Percentiles rank a stretch among this genome's conserved stretches.
Conservation (phyloP, 2,888 invertebrate species). For the Desoria tigrina region DNA sequence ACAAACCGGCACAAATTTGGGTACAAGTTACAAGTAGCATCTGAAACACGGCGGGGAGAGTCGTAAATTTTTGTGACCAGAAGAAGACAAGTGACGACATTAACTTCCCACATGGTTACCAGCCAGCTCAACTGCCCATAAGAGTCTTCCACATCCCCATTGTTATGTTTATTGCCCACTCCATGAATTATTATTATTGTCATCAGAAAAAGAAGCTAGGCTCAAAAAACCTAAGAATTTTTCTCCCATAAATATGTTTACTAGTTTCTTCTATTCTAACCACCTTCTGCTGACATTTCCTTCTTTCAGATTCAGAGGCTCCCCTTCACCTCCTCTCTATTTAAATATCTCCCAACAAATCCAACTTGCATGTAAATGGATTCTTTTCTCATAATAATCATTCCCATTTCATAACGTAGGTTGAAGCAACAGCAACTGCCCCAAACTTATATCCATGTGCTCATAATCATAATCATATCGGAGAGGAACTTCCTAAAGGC, state of each 20-base stretch:
- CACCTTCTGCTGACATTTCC: too few species aligned
- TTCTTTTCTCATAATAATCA: too few species aligned
- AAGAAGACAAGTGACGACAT: conserved; percentile 53
- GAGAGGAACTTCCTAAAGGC: too few species aligned
- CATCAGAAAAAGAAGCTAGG: conserved; percentile 38
- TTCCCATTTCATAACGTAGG: too few species aligned
- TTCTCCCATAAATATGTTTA: conserved; percentile 30
- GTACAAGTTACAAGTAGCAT: conserved; percentile 37
- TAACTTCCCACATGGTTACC: conserved; percentile 49
- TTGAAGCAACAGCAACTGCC: too few species aligned
- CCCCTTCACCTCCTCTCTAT: too few species aligned
- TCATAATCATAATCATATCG: too few species aligned
- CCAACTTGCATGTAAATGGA: too few species aligned
- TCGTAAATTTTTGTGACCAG: conserved; percentile 52
- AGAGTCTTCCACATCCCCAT: conserved; percentile 31
- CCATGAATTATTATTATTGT: conserved; percentile 52
- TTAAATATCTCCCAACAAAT: too few species aligned
- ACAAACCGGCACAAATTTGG: conserved; percentile 52
- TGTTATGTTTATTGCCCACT: conserved; percentile 49
- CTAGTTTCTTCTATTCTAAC: too few species aligned
- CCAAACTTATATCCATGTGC: too few species aligned
- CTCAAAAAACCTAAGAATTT: conserved; percentile 34
- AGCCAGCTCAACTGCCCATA: conserved; percentile 24
- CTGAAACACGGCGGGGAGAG: conserved; percentile 48
- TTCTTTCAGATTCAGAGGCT: too few species aligned